Evolutionary conservation across 2,888 invertebrate genomes (phyloP), one percentile per base, ranked within the genome.

Genomic region (Rapana venosa): DNA sequence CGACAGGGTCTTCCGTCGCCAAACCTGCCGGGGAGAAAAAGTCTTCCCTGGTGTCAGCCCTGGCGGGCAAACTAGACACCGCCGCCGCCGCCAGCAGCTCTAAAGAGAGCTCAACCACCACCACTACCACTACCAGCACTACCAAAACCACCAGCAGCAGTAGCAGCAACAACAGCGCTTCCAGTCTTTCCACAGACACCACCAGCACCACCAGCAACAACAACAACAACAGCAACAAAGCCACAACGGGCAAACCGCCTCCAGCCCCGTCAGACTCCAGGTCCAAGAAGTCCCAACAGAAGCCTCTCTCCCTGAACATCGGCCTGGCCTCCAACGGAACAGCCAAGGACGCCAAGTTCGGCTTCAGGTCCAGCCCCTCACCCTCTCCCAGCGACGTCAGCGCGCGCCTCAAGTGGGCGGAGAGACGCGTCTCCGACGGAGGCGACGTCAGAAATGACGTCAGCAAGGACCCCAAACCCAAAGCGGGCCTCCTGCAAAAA

Each of bases 371-470:
- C 66, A 32, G 30, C 81, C 58, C 88, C 17, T 70, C 70, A n/a
- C 47, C 56, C 20, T 56, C 30, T 30, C n/a, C 77, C 0, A 26
- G n/a, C 70, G 84, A 84, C 66, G 47, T 6, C 88, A 84, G 84
- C 36, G 84, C 83, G 17, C 84, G 88, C 13, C 20, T 36, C 70
- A 88, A 83, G 66, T 84, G 84, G 88, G n/a, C n/a, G 87, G 56
- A 70, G 36, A 88, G 47, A 47, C 70, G 84, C 4, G 56, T 66
- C 15, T 36, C 84, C 6, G 88, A 35, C 2, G 61, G 83, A 5
- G 58, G 58, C 8, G 88, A 81, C 22, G 66, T 56, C 61, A 83
- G 61, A 36, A 32, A 22, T 66, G 74, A 88, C 77, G 88, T 74
- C 88, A 70, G 36, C 56, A 66, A 70, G 20, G 88, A 61, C 83